Evolutionary conservation across 2,888 invertebrate species (phyloP).

Genomic region (Scaptomyza reducta): DNA sequence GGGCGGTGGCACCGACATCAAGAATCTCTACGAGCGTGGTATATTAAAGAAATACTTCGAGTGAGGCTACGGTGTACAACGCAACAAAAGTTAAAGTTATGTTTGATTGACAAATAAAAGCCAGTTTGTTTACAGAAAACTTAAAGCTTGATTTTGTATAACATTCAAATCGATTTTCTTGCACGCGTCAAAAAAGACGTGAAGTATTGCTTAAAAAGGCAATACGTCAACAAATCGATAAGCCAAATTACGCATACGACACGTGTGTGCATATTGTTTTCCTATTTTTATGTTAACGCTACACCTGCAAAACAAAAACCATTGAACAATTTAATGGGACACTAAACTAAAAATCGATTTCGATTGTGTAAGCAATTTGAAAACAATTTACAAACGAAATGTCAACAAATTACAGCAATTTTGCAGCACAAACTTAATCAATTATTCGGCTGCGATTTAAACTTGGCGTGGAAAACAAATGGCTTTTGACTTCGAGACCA

Average conservation of each 20-base stretch:
- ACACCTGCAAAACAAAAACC: conserved; percentile 31
- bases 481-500: conserved; percentile 11
- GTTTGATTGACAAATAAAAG: conserved; percentile 26
- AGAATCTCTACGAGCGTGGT: conserved; percentile 89
- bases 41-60: conserved; percentile 87
- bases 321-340: conserved; percentile 39
- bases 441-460: conserved; percentile 47
- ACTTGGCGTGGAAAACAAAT: conserved; percentile 21
- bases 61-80: conserved; percentile 25
- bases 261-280: conserved; percentile 46
- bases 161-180: not conserved
- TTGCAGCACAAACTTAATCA: conserved; percentile 47
- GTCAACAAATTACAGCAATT: conserved; percentile 70
- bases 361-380: conserved; percentile 48
- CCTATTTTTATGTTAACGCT: conserved; percentile 6
- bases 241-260: conserved; percentile 63
- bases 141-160: not conserved
- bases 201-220: conserved; percentile 14
- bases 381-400: conserved; percentile 62
- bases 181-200: not conserved
- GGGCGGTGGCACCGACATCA: conserved; percentile 96
- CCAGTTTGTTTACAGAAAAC: not conserved
- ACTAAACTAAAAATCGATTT: conserved; percentile 43
- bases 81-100: conserved; percentile 5
- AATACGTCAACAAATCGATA: conserved; percentile 31